Conservation (phyloP, 2,888 invertebrate genomes). For the Argyresthia albistria region DNA sequence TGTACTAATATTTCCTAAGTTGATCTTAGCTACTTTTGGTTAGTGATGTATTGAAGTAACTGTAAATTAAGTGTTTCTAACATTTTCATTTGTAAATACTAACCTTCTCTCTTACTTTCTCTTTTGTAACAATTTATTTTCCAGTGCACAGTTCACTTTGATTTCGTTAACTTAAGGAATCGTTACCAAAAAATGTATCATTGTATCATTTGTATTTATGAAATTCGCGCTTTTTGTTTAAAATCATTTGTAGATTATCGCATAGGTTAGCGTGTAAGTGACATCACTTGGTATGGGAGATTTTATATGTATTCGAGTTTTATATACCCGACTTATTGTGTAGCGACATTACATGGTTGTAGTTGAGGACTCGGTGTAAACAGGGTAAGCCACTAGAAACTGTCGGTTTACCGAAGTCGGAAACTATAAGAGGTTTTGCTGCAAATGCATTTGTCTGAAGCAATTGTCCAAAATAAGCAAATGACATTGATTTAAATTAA, state of each 20-base stretch:
- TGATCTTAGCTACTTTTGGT: conserved; percentile 43
- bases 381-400: no score
- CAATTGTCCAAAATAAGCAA: no score
- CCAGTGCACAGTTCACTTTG: conserved; percentile 25
- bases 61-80: conserved; percentile 18
- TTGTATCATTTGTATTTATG: conserved; percentile 45
- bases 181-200: conserved; percentile 63
- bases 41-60: conserved; percentile 42
- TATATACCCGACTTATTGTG: conserved; percentile 14
- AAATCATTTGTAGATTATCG: conserved; percentile 28
- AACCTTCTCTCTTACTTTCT: conserved; percentile 24
- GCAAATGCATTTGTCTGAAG: no score
- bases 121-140: conserved; percentile 29
- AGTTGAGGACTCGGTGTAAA: conserved; percentile 8
- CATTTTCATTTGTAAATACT: conserved; percentile 23
- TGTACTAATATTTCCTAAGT: conserved; percentile 24
- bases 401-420: no score
- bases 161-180: conserved; percentile 47
- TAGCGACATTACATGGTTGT: conserved; percentile 1
- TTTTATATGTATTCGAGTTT: conserved; percentile 14
- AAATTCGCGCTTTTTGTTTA: conserved; percentile 25
- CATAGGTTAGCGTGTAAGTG: conserved; percentile 17
- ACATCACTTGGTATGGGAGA: conserved; percentile 24
- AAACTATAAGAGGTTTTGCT: no score
- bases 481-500: no score